Base-by-base conservation (phyloP, 2,888 invertebrate genomes). In the Diachrysia chrysitis region DNA sequence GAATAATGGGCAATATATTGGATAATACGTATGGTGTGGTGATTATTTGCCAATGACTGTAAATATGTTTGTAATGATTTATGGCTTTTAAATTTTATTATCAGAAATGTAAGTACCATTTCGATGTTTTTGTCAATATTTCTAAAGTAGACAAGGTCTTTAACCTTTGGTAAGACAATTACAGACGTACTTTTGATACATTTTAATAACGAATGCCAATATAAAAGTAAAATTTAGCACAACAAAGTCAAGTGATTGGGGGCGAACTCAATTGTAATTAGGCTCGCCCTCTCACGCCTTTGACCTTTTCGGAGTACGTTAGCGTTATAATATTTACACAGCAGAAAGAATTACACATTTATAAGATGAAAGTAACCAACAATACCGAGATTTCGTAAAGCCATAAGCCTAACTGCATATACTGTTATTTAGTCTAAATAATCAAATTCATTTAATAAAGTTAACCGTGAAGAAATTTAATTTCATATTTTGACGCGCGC, bases 401-500 rank as follows among this genome's bases (percentile, higher is more conserved):
- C n/a, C n/a, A 3, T 9, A 21, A 21, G 3, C n/a, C 3, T 14
- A 21, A 51, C 9, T 32, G 19, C 9, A 19, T 6, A 32, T 51
- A 21, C 60, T 53, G n/a, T 53, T 35, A n/a, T 16, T 29, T 14
- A 2, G 7, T 14, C 0, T 14, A 35, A 23, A 12, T 54, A 37
- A 54, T 14, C 54, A 12, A 29, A 29, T 19, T 51, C 57, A 35
- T 46, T 58, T 58, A 59, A 55, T 12, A 53, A 25, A 37, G 59
- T 17, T 29, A 70, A 67, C 53, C 42, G 64, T 51, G 60, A 71
- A 71, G 17, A 69, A 42, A 64, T 69, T 73, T 78, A 63, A 83
- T 88, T 87, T 85, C 81, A 82, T 86, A 87, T 86, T 86, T 79
- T 69, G 86, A 85, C 70, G 72, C 82, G 73, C 66, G 62, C 66